Evolutionary conservation across 2,797 vertebrate genomes (phyloP).

Genomic region (Pseudochirops cupreus): DNA sequence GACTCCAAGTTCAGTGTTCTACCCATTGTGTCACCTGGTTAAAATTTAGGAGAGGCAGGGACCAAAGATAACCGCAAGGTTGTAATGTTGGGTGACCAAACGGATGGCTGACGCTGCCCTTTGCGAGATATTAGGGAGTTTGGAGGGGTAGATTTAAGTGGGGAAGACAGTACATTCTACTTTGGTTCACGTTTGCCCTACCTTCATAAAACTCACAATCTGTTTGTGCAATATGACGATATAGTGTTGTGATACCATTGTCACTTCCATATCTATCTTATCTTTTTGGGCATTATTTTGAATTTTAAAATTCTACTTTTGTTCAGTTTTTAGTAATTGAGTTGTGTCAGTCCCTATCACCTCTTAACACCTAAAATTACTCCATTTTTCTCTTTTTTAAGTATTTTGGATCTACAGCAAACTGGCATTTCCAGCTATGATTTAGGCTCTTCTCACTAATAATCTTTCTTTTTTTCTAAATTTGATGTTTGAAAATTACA

Average conservation of each 20-base stretch:
- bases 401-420: constrained; percentile 2
- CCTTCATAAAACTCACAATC: not conserved
- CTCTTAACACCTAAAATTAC: not conserved
- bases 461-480: not conserved
- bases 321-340: not conserved
- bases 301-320: not conserved
- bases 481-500: constrained; percentile 29
- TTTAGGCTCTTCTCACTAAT: constrained; percentile 6
- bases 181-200: not conserved
- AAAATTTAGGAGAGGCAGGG: not conserved
- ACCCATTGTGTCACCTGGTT: not conserved
- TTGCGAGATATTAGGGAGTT: not conserved
- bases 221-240: not conserved
- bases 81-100: not conserved
- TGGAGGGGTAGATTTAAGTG: not conserved
- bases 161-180: not conserved
- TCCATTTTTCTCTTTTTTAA: not conserved
- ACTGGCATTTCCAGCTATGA: not conserved
- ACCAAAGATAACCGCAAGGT: not conserved
- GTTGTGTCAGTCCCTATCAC: not conserved
- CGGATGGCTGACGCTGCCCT: not conserved
- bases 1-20: not conserved
- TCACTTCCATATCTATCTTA: not conserved
- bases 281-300: not conserved
- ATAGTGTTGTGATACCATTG: not conserved